Base-by-base conservation (phyloP, 2,797 vertebrate species). In the Cetoscarus ocellatus region DNA sequence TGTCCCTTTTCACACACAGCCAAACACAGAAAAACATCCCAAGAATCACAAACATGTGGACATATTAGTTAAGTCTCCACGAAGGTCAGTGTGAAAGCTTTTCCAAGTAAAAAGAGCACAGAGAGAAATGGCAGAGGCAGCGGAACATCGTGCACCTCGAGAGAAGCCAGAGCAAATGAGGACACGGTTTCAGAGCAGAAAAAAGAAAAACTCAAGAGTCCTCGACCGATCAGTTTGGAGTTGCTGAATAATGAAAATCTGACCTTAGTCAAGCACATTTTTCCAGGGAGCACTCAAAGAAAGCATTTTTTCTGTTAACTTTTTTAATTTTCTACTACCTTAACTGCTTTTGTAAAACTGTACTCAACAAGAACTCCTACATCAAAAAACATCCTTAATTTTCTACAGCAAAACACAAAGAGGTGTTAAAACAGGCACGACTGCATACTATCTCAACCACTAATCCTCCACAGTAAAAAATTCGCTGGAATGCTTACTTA, bases 31-130 rank as follows among this genome's bases (percentile, higher is more conserved):
- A 10, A 56, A 42, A 44, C 19, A 71, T 57, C 44, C 65, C 38
- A 42, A 54, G 56, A 72, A 66, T 77, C 55, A 56, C 2, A 4
- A 62, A 54, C 77, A 38, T 52, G 62, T 14, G 39, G 52, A 62
- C 48, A 62, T 44, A 17, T 57, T 14, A 44, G 51, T 61, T 38
- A 19, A 54, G 56, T 53, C 51, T 49, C 10, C n/a, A 43, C 52
- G 38, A 67, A 53, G 34, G 27, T 51, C 27, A 12, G 45, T 57
- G 48, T 39, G 58, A 62, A 43, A 0, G 11, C 11, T 54, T 39
- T 7, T 36, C 10, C 11, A 17, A 15, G 57, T 19, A 36, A 60
- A 27, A 69, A 11, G 6, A 9, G 15, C 12, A 55, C 13, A 10
- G n/a, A 43, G 66, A n/a, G 36, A 66, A 13, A 62, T 27, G 36